phyloP scores from a whole-genome alignment of 2,113 vertebrate species.

The Hassar affinis region DNA sequence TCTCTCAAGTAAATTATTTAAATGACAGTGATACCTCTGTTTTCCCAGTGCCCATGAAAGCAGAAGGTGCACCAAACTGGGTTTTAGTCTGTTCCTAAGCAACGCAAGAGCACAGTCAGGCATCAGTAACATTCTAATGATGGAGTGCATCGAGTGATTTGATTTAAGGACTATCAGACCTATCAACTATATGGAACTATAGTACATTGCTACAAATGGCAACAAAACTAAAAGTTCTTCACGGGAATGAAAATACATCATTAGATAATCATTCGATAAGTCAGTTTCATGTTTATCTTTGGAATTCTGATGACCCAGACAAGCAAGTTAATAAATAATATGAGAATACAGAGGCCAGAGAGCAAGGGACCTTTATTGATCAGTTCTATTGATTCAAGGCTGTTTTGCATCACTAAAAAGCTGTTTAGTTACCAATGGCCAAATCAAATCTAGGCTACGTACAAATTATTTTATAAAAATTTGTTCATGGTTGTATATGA shows the following conservation, averaged over 20 bases:
- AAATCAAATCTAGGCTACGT: constrained; percentile 25
- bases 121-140: constrained; percentile 79
- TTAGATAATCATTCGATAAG: not conserved
- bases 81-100: constrained; percentile 77
- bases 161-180: not conserved
- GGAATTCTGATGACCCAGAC: constrained; percentile 59
- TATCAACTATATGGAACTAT: not conserved
- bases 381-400: constrained; percentile 65
- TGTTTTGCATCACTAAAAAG: constrained; percentile 60
- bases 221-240: not conserved
- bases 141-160: constrained; percentile 59
- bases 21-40: constrained; percentile 75
- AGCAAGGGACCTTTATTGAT: constrained; percentile 67
- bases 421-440: constrained; percentile 59
- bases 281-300: constrained; percentile 57
- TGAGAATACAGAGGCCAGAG: constrained; percentile 61
- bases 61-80: constrained; percentile 64
- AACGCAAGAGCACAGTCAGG: constrained; percentile 76
- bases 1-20: constrained; percentile 77
- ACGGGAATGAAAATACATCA: not conserved
- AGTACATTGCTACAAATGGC: too few relatives aligned
- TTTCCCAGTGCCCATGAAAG: constrained; percentile 66
- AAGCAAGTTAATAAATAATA: constrained; percentile 74
- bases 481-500: not conserved
- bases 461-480: not conserved